Base-by-base conservation (phyloP, 1,140 invertebrate species). In the Kradibia gibbosae region DNA sequence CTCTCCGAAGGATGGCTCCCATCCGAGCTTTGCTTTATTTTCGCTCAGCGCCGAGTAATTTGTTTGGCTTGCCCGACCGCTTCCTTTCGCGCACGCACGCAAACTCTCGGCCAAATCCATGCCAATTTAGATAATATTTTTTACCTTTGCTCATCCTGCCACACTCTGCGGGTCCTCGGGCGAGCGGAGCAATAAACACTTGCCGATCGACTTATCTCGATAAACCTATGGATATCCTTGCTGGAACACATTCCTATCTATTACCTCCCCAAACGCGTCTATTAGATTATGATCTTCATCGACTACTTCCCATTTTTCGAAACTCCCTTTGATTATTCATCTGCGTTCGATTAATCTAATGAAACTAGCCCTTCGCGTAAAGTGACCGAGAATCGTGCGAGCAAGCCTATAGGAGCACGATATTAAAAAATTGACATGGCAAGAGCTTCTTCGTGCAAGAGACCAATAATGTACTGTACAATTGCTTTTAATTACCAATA, bases 31-130 rank as follows among this genome's bases (percentile, higher is more conserved):
- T n/a, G n/a, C n/a, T n/a, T n/a, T n/a, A 25, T 62, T 62, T 62
- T 62, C 34, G 8, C 10, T 62, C 13, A 34, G 28, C 25, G 7
- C n/a, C 7, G 3, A 62, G 57, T 62, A 15, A 34, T 31, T 62
- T 62, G 57, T 62, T 62, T 62, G 57, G 28, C n/a, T 62, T 62
- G 28, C n/a, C 34, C 57, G n/a, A 62, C 57, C 57, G 15, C 57
- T 62, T 62, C 57, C 25, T 34, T 62, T 62, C 10, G 34, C 5
- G 10, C 17, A 15, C 15, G 34, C n/a, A n/a, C n/a, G n/a, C n/a
- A n/a, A n/a, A n/a, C n/a, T n/a, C 34, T 62, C 57, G 34, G 10
- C 10, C 3, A 5, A 22, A 62, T 31, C 13, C 34, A 31, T 62
- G 25, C 3, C 15, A 62, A 34, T 34, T 62, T 34, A 62, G 28